phyloP scores from a whole-genome alignment of 2,797 vertebrate genomes.

The Acanthis flammea region DNA sequence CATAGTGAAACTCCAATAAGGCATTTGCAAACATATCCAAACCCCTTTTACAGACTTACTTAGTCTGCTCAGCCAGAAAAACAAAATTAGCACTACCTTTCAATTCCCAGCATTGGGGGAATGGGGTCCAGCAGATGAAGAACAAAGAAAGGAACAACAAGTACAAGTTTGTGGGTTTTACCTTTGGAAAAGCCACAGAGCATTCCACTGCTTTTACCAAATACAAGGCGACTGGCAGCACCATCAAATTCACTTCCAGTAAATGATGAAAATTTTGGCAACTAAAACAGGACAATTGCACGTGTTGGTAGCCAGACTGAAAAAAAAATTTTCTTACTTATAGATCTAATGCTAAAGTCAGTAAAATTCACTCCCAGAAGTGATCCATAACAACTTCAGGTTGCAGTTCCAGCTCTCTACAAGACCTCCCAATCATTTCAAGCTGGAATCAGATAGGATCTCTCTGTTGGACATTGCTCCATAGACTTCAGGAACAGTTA shows the following conservation, averaged over 20 bases:
- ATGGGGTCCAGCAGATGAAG: neutral
- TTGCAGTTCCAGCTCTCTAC: neutral
- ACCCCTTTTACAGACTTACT: neutral
- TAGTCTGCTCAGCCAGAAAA: neutral
- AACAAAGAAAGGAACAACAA: neutral
- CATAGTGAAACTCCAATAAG: neutral
- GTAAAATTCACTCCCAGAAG: neutral
- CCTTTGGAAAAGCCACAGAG: neutral
- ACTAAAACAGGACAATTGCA: neutral
- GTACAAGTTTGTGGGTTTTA: neutral
- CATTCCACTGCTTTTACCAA: neutral
- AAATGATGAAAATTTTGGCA: neutral
- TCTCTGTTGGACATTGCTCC: neutral
- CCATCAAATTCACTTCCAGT: neutral
- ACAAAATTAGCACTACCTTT: neutral
- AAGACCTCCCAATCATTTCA: neutral
- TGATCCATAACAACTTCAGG: neutral
- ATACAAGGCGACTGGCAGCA: fast-evolving
- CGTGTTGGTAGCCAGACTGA: neutral
- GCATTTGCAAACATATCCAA: neutral
- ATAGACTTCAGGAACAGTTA: neutral
- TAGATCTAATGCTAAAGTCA: neutral
- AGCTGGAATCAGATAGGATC: neutral
- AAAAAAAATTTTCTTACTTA: neutral
- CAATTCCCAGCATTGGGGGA: neutral